A percentile compares a stretch with the other conserved stretches of the same genome.
These are phyloP conservation scores for Esox masquinongy DNA, from an alignment of 2,797 vertebrate species.

Conservation along the genomic window DNA sequence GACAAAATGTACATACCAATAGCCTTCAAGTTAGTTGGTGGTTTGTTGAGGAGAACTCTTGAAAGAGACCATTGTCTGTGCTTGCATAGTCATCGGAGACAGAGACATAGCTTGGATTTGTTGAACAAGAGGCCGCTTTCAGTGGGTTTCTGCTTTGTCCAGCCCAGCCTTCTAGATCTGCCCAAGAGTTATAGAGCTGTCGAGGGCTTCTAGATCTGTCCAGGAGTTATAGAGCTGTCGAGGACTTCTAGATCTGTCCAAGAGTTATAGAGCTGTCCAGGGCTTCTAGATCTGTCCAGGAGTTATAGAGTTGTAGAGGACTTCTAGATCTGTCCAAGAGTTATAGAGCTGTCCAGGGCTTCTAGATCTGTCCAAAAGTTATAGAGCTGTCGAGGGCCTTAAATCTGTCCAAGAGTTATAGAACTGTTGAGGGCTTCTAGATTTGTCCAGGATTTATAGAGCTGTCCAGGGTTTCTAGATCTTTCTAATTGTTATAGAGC, in stretches of 20 bases:
- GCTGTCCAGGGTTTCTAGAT: too few relatives aligned
- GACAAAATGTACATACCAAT: slow-evolving; percentile 23
- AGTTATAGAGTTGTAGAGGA: too few relatives aligned
- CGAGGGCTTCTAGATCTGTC: neutral
- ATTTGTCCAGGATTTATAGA: too few relatives aligned
- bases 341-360: neutral
- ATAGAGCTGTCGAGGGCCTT: neutral
- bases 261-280: too few relatives aligned
- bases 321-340: too few relatives aligned
- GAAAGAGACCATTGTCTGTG: slow-evolving; percentile 71
- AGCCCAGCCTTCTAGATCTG: slow-evolving; percentile 18
- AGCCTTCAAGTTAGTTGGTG: slow-evolving; percentile 7
- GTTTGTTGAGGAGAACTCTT: slow-evolving; percentile 63
- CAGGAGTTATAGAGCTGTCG: neutral
- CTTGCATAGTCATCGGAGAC: slow-evolving; percentile 67
- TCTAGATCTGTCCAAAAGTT: neutral
- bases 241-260: neutral
- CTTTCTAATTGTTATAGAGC: too few relatives aligned
- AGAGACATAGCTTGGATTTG: slow-evolving; percentile 64
- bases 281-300: too few relatives aligned
- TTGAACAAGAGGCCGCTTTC: slow-evolving; percentile 73
- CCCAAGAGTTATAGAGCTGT: neutral
- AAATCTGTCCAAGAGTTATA: too few relatives aligned
- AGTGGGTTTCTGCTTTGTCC: slow-evolving; percentile 66
- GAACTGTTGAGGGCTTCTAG: too few relatives aligned